A percentile compares a stretch with the other conserved stretches of the same genome.
These are phyloP conservation scores for Megamerina dolium DNA, from an alignment of 2,888 invertebrate species.

Conservation along the genomic window DNA sequence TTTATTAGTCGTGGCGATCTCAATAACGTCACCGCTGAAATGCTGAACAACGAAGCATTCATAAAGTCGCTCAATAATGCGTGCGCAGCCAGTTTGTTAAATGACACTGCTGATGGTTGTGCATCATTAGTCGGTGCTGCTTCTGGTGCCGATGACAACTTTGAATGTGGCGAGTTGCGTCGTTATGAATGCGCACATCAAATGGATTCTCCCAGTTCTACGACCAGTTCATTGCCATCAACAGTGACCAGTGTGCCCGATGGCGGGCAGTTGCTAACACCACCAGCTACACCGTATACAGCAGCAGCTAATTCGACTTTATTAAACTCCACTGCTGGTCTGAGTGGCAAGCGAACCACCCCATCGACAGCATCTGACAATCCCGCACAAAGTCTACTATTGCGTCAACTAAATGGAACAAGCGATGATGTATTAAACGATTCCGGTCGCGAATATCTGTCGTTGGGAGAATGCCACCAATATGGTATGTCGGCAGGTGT, in stretches of 20 bases:
- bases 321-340: conserved; percentile 1
- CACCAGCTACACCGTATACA: conserved; percentile 45
- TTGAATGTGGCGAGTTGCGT: conserved; percentile 14
- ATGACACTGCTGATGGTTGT: conserved; percentile 14
- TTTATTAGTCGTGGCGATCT: conserved; percentile 2
- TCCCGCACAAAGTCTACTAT: conserved; percentile 19
- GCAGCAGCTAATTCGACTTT: conserved; percentile 2
- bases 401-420: conserved; percentile 31
- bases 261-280: conserved; percentile 39
- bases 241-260: conserved; percentile 27
- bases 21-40: conserved; percentile 23
- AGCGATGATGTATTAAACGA: conserved; percentile 28
- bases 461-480: conserved; percentile 24
- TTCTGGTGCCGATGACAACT: conserved; percentile 6
- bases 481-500: neutral
- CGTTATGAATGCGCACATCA: conserved; percentile 30
- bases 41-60: conserved; percentile 37
- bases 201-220: conserved; percentile 46
- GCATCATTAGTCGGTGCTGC: neutral
- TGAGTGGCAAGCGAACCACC: conserved; percentile 12
- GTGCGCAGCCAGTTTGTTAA: conserved; percentile 35
- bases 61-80: conserved; percentile 41
- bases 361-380: conserved; percentile 3
- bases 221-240: conserved; percentile 41
- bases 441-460: conserved; percentile 35